Conservation (phyloP, 1,140 invertebrate species). For the Melanaphis sacchari region DNA sequence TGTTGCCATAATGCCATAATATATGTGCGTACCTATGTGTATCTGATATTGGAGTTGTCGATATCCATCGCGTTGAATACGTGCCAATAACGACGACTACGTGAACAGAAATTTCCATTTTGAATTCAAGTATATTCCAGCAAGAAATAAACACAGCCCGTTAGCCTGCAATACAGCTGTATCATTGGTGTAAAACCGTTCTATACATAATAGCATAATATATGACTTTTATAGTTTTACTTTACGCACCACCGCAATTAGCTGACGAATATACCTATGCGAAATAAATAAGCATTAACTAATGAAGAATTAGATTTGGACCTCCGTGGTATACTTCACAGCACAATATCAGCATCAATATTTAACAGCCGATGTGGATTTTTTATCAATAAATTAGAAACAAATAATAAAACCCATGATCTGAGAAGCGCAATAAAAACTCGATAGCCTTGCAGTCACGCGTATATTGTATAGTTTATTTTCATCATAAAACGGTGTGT, state of each 20-base stretch:
- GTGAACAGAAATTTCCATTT: not conserved
- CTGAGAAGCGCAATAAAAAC: not conserved
- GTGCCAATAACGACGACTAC: not conserved
- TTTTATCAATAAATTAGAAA: not conserved
- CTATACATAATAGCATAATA: not conserved
- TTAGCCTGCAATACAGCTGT: not conserved
- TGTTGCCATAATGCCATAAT: not conserved
- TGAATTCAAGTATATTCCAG: not conserved
- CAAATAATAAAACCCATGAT: not conserved
- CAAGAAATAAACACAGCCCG: not conserved
- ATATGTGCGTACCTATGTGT: not conserved
- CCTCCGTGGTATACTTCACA: not conserved
- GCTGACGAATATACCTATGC: not conserved
- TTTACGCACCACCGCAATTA: not conserved
- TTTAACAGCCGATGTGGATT: not conserved
- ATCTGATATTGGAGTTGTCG: not conserved
- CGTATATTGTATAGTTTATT: not conserved
- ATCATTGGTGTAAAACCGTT: not conserved
- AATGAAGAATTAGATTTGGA: not conserved
- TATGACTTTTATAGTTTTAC: not conserved
- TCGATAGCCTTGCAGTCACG: not conserved
- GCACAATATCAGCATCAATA: not conserved
- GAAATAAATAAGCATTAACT: not conserved
- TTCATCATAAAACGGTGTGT: not conserved
- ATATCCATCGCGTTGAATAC: conserved; percentile 23